Conservation (phyloP, 1,140 invertebrate species). For the Drosophila pseudoobscura region DNA sequence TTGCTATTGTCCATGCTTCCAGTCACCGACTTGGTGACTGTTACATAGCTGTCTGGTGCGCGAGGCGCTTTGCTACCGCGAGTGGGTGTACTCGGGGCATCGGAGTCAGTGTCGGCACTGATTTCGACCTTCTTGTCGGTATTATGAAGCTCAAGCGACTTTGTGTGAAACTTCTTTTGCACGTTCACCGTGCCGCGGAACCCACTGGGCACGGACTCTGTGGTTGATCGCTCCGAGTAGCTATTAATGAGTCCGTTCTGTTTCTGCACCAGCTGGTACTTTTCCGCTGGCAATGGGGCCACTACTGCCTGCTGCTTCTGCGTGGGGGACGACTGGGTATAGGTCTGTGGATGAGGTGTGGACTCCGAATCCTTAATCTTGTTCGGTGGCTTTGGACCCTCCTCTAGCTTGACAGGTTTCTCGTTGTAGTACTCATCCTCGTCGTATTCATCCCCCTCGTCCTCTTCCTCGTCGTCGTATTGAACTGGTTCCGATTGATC, state of each 20-base stretch:
- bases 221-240: constrained; percentile 59
- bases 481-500: constrained; percentile 32
- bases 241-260: constrained; percentile 72
- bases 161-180: constrained; percentile 81
- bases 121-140: constrained; percentile 59
- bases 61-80: constrained; percentile 72
- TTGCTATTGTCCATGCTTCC: constrained; percentile 87
- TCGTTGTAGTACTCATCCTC: constrained; percentile 83
- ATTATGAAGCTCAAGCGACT: constrained; percentile 64
- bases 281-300: constrained; percentile 63
- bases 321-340: constrained; percentile 61
- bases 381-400: constrained; percentile 33
- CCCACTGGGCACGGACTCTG: constrained; percentile 72
- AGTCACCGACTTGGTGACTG: constrained; percentile 90
- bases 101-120: constrained; percentile 73
- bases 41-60: constrained; percentile 86
- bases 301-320: constrained; percentile 83
- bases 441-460: constrained; percentile 84
- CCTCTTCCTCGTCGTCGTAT: constrained; percentile 83
- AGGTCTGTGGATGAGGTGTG: constrained; percentile 49
- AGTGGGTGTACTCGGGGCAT: constrained; percentile 31
- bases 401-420: constrained; percentile 69
- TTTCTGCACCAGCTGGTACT: constrained; percentile 72
- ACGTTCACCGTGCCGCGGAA: constrained; percentile 82
- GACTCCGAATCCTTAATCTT: constrained; percentile 12